These are phyloP conservation scores for Sclerodermus sp. DNA, from an alignment of 2,888 invertebrate genomes.

Conservation along the genomic window DNA sequence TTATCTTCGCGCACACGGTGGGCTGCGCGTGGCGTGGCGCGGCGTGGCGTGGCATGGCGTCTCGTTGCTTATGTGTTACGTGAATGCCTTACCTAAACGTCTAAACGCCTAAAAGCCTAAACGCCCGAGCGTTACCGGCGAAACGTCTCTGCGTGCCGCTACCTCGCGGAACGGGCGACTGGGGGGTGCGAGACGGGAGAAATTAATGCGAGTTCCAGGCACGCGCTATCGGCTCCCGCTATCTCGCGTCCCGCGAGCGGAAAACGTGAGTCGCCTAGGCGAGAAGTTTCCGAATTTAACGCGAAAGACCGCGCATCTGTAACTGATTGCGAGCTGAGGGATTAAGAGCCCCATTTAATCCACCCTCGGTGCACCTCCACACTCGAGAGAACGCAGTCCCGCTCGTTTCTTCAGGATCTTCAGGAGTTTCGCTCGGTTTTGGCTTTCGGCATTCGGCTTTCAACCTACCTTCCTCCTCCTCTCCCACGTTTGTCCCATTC, in stretches of 20 bases:
- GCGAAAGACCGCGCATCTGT: constrained; percentile 15
- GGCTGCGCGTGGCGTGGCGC: constrained; percentile 48
- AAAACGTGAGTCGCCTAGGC: constrained; percentile 51
- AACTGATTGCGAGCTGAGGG: constrained; percentile 4
- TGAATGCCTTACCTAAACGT: constrained; percentile 55
- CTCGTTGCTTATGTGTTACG: constrained; percentile 58
- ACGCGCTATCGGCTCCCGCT: constrained; percentile 45
- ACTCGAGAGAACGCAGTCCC: too few species aligned
- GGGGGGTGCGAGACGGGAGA: constrained; percentile 34
- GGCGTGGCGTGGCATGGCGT: too few species aligned
- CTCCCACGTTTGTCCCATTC: too few species aligned
- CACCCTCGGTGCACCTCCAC: too few species aligned
- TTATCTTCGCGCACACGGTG: constrained; percentile 56
- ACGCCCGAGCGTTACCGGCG: constrained; percentile 12
- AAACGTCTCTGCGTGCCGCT: constrained; percentile 21
- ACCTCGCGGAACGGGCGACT: constrained; percentile 3
- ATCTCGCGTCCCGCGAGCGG: constrained; percentile 40
- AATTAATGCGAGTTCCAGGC: constrained; percentile 47
- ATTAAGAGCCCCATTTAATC: too few species aligned
- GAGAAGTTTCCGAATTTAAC: constrained; percentile 45
- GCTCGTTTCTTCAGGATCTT: too few species aligned
- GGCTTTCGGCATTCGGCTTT: too few species aligned
- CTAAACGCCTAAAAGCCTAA: too few species aligned
- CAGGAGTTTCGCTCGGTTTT: too few species aligned
- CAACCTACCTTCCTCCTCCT: too few species aligned